These are phyloP conservation scores for Drosophila equinoxialis DNA, from an alignment of 1,140 invertebrate species.

Conservation along the genomic window DNA sequence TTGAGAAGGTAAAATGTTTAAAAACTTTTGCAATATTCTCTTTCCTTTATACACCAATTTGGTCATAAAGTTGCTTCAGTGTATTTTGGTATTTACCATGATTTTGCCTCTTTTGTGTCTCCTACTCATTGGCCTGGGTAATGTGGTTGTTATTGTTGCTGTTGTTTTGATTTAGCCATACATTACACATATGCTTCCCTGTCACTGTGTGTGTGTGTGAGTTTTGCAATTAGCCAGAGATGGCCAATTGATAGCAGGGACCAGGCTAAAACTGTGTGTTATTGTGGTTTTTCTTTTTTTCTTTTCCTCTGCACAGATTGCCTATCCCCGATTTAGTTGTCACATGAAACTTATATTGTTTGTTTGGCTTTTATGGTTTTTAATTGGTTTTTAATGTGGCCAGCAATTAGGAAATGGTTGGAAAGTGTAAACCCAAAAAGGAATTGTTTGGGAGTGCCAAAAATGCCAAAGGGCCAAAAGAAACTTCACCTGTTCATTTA, in stretches of 20 bases:
- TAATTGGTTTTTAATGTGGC: slow-evolving; percentile 61
- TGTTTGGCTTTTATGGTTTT: slow-evolving; percentile 38
- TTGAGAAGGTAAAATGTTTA: too few species aligned
- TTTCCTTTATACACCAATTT: too few species aligned
- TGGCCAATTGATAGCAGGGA: slow-evolving; percentile 41
- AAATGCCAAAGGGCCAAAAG: not conserved
- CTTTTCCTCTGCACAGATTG: slow-evolving; percentile 3
- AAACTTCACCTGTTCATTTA: not conserved
- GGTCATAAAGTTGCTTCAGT: too few species aligned
- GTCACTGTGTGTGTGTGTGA: slow-evolving; percentile 22
- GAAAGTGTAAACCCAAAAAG: not conserved
- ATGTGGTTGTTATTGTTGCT: not conserved
- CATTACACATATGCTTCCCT: not conserved
- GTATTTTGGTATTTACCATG: not conserved
- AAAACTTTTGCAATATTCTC: too few species aligned
- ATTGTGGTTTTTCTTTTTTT: not conserved
- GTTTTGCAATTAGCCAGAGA: slow-evolving; percentile 52
- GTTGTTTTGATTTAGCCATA: slow-evolving; percentile 2
- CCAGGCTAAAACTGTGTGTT: slow-evolving; percentile 15
- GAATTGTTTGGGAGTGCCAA: not conserved
- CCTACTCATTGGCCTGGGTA: not conserved
- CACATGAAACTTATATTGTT: slow-evolving; percentile 27
- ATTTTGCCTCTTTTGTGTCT: not conserved
- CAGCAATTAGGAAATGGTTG: slow-evolving; percentile 37
- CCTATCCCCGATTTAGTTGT: slow-evolving; percentile 29